Base-by-base conservation (phyloP, 2,797 vertebrate genomes). In the Tympanoctomys barrerae region DNA sequence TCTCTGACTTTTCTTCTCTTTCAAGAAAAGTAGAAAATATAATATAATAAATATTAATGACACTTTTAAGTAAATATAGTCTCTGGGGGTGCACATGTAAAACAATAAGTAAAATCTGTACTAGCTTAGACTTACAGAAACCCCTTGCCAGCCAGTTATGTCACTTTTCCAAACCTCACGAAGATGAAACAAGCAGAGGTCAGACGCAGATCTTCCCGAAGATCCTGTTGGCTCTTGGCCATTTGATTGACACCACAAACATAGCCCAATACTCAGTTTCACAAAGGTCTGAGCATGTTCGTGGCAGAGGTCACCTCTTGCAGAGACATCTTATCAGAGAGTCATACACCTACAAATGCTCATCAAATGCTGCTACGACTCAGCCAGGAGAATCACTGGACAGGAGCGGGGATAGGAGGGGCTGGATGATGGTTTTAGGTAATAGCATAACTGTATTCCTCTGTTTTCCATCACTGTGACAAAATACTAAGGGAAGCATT, bases 331-430 rank as follows among this genome's bases (percentile, higher is more conserved):
- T 42, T 42, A 28, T 28, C 36, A 42, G 31, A 61, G 26, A 83
- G 18, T 46, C 5, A 2, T 19, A 10, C 18, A 46, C 28, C 31
- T 57, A 5, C 18, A 26, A 59, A 5, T 81, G 19, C 59, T 89
- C 64, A 52, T 70, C 33, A 93, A 75, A 81, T 57, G 24, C 62
- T 5, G 26, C 52, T 87, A 91, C 97, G 96, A 97, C 13, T 73
- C 39, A 79, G 22, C 9, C 54, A 87, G 70, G 19, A 79, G 77
- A 91, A 62, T 68, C 5, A 28, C 1, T 4, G 12, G 13, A 24
- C 26, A 46, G 52, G 19, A 2, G 19, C 31, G 54, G 42, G 18
- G 21, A 11, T 83, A 26, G 7, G 28, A 0, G 2, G 28, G 16
- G 0, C 7, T 46, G n/a, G 22, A 19, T 84, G 18, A 18, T 7